These are phyloP conservation scores for Picathartes gymnocephalus DNA, from an alignment of 2,113 vertebrate genomes.

Conservation along the genomic window DNA sequence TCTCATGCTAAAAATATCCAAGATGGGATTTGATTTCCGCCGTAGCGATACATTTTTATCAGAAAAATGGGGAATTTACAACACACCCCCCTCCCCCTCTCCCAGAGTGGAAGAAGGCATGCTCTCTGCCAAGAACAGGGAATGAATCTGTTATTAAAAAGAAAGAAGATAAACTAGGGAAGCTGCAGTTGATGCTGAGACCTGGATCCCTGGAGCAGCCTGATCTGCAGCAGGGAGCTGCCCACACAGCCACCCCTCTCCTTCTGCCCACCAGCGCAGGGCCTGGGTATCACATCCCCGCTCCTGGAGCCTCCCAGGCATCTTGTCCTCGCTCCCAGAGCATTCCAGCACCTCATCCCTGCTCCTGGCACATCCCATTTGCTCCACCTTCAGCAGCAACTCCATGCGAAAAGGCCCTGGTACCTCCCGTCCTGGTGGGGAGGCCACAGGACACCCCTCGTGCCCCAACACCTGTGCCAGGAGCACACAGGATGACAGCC, in stretches of 20 bases:
- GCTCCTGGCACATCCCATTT: neutral
- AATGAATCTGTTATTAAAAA: neutral
- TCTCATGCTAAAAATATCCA: slow-evolving; percentile 74
- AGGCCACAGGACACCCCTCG: neutral
- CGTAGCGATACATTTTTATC: slow-evolving; percentile 48
- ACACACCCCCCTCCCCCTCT: neutral
- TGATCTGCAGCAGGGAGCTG: neutral
- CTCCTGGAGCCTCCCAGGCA: neutral
- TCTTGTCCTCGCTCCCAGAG: rapidly evolving
- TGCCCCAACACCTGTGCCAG: neutral
- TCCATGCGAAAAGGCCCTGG: neutral
- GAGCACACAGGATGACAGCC: neutral
- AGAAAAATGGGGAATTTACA: slow-evolving; percentile 60
- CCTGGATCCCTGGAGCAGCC: neutral
- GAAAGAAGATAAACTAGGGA: neutral
- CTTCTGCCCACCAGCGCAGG: neutral
- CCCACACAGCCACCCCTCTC: neutral
- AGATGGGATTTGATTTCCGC: slow-evolving; percentile 71
- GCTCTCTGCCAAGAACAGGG: neutral
- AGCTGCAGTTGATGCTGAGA: neutral
- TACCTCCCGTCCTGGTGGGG: rapidly evolving
- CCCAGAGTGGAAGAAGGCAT: neutral
- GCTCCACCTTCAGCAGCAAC: neutral
- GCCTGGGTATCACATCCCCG: no score
- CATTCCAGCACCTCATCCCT: neutral